Base-by-base conservation (phyloP, 2,113 vertebrate species). In the Sigmodon hispidus region DNA sequence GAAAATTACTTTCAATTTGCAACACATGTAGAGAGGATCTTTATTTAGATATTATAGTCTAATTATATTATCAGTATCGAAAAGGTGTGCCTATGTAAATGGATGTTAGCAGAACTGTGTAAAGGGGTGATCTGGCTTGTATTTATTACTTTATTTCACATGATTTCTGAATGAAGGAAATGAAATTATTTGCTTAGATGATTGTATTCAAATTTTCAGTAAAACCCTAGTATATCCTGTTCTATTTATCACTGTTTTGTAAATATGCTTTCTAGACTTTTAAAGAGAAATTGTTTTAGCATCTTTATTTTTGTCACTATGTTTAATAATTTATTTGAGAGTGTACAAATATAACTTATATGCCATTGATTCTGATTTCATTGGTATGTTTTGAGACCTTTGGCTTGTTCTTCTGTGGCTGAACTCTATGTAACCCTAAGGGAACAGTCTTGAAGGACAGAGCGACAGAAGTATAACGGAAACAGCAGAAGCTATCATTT, bases 121-220 rank as follows among this genome's bases (percentile, higher is more conserved):
- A 55, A 91, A 72, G 40, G 21, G 31, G 26, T 91, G 77, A 87
- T 48, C n/a, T 96, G 91, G 40, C 61, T 95, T 89, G 7, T 83
- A 3, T n/a, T 93, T 89, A 43, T 85, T 91, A 80, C 31, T 57
- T 91, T 97, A 83, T 52, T 95, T 94, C 67, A 88, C 65, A 91
- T n/a, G 88, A 50, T 94, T 93, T 93, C 63, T 90, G 59, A 26
- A 81, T 73, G 79, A 90, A 15, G 31, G 55, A 89, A 85, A 73
- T 90, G 45, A 90, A 94, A 67, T 93, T 96, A 93, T 96, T 96
- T 97, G 91, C 93, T 94, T 95, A 91, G 36, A 26, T 88, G 24
- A 43, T 59, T 93, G 11, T 93, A 59, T 67, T 89, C 45, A 81
- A 69, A 48, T 93, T 87, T 89, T 34, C 93, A 85, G 57, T 72